Conservation (phyloP, 2,797 vertebrate genomes). For the Acrossocheilus wenchowensis region DNA sequence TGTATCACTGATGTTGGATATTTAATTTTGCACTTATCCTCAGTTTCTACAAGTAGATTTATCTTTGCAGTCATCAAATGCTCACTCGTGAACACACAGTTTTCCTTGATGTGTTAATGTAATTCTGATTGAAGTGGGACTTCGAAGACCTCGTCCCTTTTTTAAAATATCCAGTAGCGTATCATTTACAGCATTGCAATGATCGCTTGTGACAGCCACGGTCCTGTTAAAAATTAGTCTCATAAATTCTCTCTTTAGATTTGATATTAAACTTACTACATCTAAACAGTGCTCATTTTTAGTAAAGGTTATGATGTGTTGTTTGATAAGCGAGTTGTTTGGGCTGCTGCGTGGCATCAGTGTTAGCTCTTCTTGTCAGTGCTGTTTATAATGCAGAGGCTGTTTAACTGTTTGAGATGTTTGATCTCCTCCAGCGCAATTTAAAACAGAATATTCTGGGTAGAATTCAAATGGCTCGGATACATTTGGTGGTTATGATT, state of each 20-base stretch:
- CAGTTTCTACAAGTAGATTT: not conserved
- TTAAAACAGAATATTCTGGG: slow-evolving; percentile 2
- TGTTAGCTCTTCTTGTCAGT: not conserved
- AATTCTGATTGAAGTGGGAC: not conserved
- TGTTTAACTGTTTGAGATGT: not conserved
- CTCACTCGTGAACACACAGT: not conserved
- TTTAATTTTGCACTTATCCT: not conserved
- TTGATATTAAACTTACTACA: not conserved
- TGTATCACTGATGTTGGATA: not conserved
- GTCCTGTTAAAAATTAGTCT: not conserved
- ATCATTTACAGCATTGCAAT: not conserved
- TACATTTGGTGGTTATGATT: not conserved
- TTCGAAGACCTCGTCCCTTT: not conserved
- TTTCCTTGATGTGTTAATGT: not conserved
- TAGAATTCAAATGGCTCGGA: not conserved
- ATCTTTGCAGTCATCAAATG: not conserved
- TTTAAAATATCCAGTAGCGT: not conserved
- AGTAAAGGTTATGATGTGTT: not conserved
- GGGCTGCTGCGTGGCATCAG: not conserved
- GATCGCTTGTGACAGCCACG: not conserved
- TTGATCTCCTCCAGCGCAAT: not conserved
- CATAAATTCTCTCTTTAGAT: not conserved
- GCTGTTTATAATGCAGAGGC: slow-evolving; percentile 3
- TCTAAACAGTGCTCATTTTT: not conserved
- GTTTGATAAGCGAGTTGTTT: not conserved